These are phyloP conservation scores for Amphibalanus amphitrite DNA, from an alignment of 1,140 invertebrate species.

Conservation along the genomic window DNA sequence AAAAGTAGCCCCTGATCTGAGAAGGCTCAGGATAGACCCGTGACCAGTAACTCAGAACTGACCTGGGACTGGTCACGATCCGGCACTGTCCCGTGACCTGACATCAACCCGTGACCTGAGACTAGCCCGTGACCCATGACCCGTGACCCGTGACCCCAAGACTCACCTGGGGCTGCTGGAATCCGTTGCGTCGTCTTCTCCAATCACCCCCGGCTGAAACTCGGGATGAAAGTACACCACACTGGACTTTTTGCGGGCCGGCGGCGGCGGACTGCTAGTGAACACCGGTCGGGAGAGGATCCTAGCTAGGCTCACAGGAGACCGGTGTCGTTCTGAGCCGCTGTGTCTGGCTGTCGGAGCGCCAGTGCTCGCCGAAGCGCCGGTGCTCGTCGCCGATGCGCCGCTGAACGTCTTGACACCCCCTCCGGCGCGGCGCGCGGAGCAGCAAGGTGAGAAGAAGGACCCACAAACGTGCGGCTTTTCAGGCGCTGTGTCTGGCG, in stretches of 20 bases:
- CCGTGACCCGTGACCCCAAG: not conserved
- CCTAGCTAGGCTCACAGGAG: not conserved
- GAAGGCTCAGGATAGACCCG: too few relatives aligned
- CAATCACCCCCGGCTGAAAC: not conserved
- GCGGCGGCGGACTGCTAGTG: too few relatives aligned
- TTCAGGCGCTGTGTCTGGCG: slow-evolving; percentile 24
- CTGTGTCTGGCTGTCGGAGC: not conserved
- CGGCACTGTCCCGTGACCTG: too few relatives aligned
- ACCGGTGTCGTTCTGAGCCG: not conserved
- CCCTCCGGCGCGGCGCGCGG: too few relatives aligned
- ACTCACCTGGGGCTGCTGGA: not conserved
- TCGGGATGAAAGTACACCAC: not conserved
- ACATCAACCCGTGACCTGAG: too few relatives aligned
- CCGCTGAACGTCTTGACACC: not conserved
- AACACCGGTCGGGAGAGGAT: not conserved
- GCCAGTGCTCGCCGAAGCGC: too few relatives aligned
- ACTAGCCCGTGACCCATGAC: too few relatives aligned
- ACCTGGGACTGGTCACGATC: too few relatives aligned
- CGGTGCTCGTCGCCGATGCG: not conserved
- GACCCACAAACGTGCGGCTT: not conserved
- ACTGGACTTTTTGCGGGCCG: not conserved
- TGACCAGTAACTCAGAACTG: too few relatives aligned
- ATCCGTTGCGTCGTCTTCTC: not conserved
- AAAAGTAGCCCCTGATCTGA: too few relatives aligned
- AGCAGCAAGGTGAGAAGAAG: not conserved